Percentiles rank a stretch among this genome's conserved stretches.
Evolutionary conservation across 2,113 vertebrate genomes (phyloP).

Genomic region (Lagopus muta): DNA sequence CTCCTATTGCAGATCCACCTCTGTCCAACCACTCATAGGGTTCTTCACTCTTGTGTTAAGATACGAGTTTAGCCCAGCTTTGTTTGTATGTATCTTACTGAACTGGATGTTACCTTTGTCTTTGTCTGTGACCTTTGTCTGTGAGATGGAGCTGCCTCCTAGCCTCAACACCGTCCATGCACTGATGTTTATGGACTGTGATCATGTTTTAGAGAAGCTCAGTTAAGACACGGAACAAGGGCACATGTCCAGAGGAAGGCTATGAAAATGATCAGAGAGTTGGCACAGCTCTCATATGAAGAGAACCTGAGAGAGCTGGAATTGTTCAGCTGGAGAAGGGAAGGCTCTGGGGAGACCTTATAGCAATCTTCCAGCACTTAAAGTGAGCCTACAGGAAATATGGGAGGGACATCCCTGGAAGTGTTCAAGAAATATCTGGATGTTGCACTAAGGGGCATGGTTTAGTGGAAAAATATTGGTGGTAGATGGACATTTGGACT

Average conservation of each 20-base stretch:
- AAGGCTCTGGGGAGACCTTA: not conserved
- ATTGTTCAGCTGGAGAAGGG: not conserved
- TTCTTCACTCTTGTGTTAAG: not conserved
- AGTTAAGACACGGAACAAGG: not conserved
- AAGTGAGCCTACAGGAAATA: not conserved
- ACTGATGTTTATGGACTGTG: not conserved
- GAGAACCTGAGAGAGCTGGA: not conserved
- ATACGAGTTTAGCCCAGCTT: not conserved
- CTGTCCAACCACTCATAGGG: accelerated
- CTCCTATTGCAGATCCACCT: not conserved
- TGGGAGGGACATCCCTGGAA: no score
- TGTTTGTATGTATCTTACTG: not conserved
- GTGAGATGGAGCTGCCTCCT: not conserved
- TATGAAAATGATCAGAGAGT: not conserved
- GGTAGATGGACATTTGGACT: no score
- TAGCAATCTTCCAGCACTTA: not conserved
- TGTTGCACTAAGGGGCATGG: no score
- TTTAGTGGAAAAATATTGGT: no score
- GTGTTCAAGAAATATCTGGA: no score
- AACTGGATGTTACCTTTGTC: not conserved
- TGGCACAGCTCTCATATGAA: not conserved
- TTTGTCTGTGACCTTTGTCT: not conserved
- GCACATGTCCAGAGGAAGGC: not conserved
- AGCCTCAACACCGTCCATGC: not conserved
- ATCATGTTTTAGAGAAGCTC: not conserved